Conservation (phyloP, 2,113 vertebrate genomes). For the Erythrocercus mccallii region DNA sequence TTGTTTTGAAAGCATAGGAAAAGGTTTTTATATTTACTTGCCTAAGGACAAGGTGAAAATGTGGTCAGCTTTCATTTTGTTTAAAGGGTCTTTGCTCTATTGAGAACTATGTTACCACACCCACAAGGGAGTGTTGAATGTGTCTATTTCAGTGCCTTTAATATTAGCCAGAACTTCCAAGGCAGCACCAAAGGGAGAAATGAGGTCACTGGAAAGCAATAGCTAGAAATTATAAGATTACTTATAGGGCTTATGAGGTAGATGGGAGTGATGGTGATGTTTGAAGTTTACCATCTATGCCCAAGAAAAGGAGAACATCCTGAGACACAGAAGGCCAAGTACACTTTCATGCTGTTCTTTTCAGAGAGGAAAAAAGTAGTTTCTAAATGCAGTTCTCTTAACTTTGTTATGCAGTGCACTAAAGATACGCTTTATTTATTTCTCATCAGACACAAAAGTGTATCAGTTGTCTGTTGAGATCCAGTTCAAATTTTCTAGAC, state of each 20-base stretch:
- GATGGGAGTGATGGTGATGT: not conserved
- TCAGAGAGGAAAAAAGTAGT: not conserved
- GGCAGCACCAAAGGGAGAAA: not conserved
- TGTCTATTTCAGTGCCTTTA: not conserved
- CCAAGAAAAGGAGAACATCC: not conserved
- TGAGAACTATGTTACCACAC: not conserved
- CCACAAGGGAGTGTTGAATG: not conserved
- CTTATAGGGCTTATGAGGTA: not conserved
- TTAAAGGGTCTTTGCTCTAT: not conserved
- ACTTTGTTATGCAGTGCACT: not conserved
- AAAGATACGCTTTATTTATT: not conserved
- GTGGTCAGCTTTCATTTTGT: not conserved
- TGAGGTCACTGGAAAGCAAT: slow-evolving; percentile 15
- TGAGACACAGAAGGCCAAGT: slow-evolving; percentile 15
- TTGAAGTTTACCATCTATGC: slow-evolving; percentile 31
- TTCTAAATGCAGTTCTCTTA: not conserved
- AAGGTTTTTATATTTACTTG: not conserved
- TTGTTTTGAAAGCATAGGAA: not conserved
- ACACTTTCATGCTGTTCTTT: not conserved
- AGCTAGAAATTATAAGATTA: not conserved
- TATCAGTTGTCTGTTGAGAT: not conserved
- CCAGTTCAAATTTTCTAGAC: not conserved
- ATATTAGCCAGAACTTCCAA: not conserved
- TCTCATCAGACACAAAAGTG: not conserved
- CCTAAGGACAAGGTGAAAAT: not conserved